Base-by-base conservation (phyloP, 2,888 invertebrate species). In the Oasisia sp. region DNA sequence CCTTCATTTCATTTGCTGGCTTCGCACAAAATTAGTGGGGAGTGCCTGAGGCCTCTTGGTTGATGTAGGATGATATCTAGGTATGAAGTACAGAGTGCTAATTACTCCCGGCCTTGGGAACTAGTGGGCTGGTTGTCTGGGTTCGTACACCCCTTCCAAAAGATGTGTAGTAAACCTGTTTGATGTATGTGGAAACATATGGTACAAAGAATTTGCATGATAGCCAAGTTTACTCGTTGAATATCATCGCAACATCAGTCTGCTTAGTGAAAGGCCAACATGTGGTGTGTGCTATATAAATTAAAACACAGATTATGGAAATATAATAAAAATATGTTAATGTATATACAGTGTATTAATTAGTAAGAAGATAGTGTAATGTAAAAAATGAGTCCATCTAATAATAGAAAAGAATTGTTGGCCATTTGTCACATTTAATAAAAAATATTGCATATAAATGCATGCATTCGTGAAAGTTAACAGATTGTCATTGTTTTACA, bases 121-220 rank as follows among this genome's bases (percentile, higher is more conserved):
- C 50, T 50, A 50, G 8, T 50, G 9, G 50, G 50, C 9, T 50
- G 9, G 50, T 9, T 50, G 50, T 50, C 50, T 50, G 14, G 50
- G 50, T 50, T 50, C 14, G 12, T 14, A 50, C 50, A 9, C 9
- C 1, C 50, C 9, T 12, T 50, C 50, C 50, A 50, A 50, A 50
- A 2, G 8, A 50, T 7, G 50, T 50, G 74, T 74, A 19, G n/a
- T 7, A 74, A 74, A 19, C n/a, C 4, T 74, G 74, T 14, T 74
- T 74, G 74, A 74, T 74, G 74, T 74, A 74, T 74, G 74, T 74
- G 74, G 74, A 74, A 74, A n/a, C n/a, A 74, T 74, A 74, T 74
- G 74, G 74, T 19, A 74, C 27, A 7, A 74, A 74, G 74, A 74
- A 27, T 74, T 74, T 27, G 27, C 74, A 74, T 74, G 19, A 74